phyloP scores from a whole-genome alignment of 2,797 vertebrate genomes.

The Holocentrus rufus region DNA sequence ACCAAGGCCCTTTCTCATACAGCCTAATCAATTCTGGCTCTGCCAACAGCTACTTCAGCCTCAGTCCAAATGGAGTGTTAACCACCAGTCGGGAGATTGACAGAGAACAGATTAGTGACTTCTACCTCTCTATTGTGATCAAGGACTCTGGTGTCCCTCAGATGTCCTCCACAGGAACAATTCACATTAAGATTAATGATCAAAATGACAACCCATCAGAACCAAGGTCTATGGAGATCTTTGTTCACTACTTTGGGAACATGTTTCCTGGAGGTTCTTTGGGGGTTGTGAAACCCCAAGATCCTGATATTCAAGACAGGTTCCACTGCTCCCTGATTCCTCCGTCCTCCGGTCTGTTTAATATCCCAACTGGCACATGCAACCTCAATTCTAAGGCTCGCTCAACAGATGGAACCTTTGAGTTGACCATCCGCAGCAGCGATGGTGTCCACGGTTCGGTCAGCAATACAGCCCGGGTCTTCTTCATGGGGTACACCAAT shows the following conservation, averaged over 20 bases:
- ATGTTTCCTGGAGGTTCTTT: slow-evolving; percentile 92
- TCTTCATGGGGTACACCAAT: slow-evolving; percentile 90
- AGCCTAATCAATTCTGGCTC: slow-evolving; percentile 89
- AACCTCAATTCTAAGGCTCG: slow-evolving; percentile 89
- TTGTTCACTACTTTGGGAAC: slow-evolving; percentile 94
- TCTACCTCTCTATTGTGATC: slow-evolving; percentile 91
- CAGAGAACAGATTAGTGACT: slow-evolving; percentile 93
- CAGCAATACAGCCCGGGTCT: slow-evolving; percentile 87
- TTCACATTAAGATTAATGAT: slow-evolving; percentile 91
- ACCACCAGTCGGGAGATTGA: slow-evolving; percentile 94
- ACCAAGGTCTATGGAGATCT: slow-evolving; percentile 91
- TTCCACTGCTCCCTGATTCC: slow-evolving; percentile 95
- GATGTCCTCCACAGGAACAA: slow-evolving; percentile 97
- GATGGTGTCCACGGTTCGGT: slow-evolving; percentile 92
- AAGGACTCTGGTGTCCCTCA: slow-evolving; percentile 96
- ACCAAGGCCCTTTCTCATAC: slow-evolving; percentile 94
- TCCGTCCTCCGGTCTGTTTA: slow-evolving; percentile 90
- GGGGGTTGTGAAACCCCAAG: slow-evolving; percentile 92
- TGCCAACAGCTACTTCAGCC: slow-evolving; percentile 91
- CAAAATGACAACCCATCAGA: slow-evolving; percentile 98
- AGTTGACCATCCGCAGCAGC: slow-evolving; percentile 88
- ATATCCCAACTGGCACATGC: slow-evolving; percentile 88
- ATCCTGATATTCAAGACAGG: slow-evolving; percentile 91
- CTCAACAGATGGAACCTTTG: slow-evolving; percentile 93
- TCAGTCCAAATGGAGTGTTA: slow-evolving; percentile 88